phyloP scores from a whole-genome alignment of 1,140 invertebrate species.

The Protaetia brevitarsis region DNA sequence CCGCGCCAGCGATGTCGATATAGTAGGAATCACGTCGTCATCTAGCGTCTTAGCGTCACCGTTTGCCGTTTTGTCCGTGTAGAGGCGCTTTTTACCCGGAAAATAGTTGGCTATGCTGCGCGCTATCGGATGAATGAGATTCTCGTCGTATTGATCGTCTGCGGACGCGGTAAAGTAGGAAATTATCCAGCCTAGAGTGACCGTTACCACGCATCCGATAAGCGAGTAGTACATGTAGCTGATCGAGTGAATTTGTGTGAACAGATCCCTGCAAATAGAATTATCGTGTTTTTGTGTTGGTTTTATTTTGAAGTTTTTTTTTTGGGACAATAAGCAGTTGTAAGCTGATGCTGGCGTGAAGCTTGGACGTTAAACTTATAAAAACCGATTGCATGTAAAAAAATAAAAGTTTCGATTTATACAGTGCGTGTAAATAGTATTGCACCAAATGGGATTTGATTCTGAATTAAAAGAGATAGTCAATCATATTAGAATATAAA shows the following conservation, averaged over 20 bases:
- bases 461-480: too few relatives aligned
- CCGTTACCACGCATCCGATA: conserved; percentile 64
- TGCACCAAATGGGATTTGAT: too few relatives aligned
- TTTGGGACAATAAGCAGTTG: background rate
- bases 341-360: too few relatives aligned
- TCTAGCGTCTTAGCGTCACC: background rate
- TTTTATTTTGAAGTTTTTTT: background rate
- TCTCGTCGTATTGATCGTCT: conserved; percentile 64
- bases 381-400: too few relatives aligned
- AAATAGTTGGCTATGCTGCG: conserved; percentile 56
- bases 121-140: conserved; percentile 63
- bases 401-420: too few relatives aligned
- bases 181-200: conserved; percentile 62
- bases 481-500: too few relatives aligned
- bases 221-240: conserved; percentile 76
- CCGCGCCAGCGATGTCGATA: background rate
- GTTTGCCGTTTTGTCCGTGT: conserved; percentile 27
- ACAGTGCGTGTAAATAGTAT: too few relatives aligned
- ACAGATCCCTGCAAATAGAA: conserved; percentile 50
- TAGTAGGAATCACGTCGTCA: conserved; percentile 5
- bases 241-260: conserved; percentile 62
- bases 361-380: too few relatives aligned
- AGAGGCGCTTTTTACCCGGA: conserved; percentile 52
- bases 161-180: conserved; percentile 62
- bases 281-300: background rate